Base-by-base conservation (phyloP, 1,140 invertebrate genomes). In the Oreohelix idahoensis region DNA sequence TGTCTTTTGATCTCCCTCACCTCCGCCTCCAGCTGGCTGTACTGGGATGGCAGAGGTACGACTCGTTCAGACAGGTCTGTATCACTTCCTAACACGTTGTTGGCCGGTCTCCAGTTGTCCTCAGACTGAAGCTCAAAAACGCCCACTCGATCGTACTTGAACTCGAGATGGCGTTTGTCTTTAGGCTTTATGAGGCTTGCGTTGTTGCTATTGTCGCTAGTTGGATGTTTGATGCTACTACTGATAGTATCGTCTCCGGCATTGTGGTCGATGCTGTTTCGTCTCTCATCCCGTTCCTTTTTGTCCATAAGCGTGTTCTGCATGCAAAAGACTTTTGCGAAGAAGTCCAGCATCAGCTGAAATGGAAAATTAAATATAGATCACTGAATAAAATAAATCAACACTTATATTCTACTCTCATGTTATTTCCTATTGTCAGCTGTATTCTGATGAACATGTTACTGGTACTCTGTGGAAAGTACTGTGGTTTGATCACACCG, bases 281-380 rank as follows among this genome's bases (percentile, higher is more conserved):
- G 10, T 42, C 71, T 81, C 26, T 81, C 69, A 1, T 35, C 36
- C 29, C 71, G 39, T 17, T 85, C 83, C 17, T 86, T 84, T 32
- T 85, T 83, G 36, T 87, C 83, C 13, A 89, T 76, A 29, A 90
- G 83, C 38, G 90, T 86, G 51, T 86, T 87, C 86, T 89, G 66
- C 91, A 92, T 91, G 83, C 91, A 92, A 79, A 92, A 83, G 11
- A 92, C 80, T 15, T 88, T 79, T 2, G 91, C 92, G 74, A 92
- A 88, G 70, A 88, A 84, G 38, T 92, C 90, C 20, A 92, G 83
- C 86, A 91, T 89, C 29, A 92, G 49, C 91, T 92, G 86, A 38
- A 87, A 87, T n/a, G 49, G 23, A 63, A 26, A 69, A 63, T 26
- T 69, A 45, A 45, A 45, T 45, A 15, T 45, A 45, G 15, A 45